phyloP scores from a whole-genome alignment of 2,797 vertebrate species.

The Cryptoblepharus egeriae region DNA sequence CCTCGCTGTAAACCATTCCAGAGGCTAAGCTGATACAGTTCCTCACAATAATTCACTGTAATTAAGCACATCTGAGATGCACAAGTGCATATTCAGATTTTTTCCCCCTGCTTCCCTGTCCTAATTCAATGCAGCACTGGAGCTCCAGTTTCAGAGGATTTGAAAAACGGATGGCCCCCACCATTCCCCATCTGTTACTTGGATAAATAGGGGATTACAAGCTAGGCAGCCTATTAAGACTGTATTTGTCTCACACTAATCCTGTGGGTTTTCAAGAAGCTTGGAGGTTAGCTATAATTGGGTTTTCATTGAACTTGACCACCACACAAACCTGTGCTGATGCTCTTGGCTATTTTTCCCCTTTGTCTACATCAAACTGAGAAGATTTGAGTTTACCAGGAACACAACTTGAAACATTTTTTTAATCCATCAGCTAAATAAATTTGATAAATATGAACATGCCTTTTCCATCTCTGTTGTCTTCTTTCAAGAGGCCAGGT shows the following conservation, averaged over 20 bases:
- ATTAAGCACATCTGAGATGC: not conserved
- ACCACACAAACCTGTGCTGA: not conserved
- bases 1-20: not conserved
- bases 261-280: conserved; percentile 39
- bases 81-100: not conserved
- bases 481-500: not conserved
- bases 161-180: not conserved
- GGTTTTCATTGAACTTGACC: conserved; percentile 48
- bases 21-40: not conserved
- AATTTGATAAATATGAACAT: not conserved
- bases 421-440: not conserved
- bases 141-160: conserved; percentile 13
- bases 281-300: conserved; percentile 43
- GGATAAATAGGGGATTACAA: conserved; percentile 32
- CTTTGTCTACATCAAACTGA: not conserved
- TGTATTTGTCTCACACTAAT: conserved; percentile 41
- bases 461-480: fast-evolving
- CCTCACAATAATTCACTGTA: conserved; percentile 28
- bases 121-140: conserved; percentile 22
- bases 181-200: conserved; percentile 4
- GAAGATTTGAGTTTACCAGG: not conserved
- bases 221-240: conserved; percentile 35
- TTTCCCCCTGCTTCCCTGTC: not conserved
- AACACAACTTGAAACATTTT: not conserved
- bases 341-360: not conserved